Evolutionary conservation across 2,797 vertebrate species (phyloP).

Genomic region (Anomalospiza imberbis): DNA sequence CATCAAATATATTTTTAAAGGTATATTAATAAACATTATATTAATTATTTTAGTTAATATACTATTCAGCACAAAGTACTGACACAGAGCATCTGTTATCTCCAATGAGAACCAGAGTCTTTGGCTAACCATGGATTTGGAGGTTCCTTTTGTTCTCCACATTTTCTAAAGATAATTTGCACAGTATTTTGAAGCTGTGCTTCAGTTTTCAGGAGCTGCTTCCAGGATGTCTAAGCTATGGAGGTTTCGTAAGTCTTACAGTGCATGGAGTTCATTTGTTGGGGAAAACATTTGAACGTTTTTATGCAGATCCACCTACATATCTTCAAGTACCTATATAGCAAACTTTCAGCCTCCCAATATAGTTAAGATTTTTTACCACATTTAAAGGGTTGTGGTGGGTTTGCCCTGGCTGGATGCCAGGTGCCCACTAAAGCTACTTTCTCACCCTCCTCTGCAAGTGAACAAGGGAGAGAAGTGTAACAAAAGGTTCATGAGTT

Average conservation of each 20-base stretch:
- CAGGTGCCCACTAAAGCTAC: background rate
- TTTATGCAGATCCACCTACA: background rate
- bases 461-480: background rate
- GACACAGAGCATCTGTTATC: accelerated
- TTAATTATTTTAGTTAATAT: background rate
- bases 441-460: background rate
- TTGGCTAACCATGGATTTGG: background rate
- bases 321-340: background rate
- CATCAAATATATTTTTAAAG: background rate
- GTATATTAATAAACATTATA: background rate
- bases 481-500: background rate
- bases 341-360: background rate
- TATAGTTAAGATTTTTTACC: background rate
- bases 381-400: background rate
- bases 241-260: background rate
- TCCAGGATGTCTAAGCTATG: background rate
- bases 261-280: background rate
- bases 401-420: background rate
- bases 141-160: background rate
- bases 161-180: background rate
- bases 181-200: background rate
- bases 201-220: background rate
- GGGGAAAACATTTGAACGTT: background rate
- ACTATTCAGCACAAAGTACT: background rate
- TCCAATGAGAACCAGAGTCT: background rate